Base-by-base conservation (phyloP, 2,888 invertebrate species). In the Balanococcus diminutus region DNA sequence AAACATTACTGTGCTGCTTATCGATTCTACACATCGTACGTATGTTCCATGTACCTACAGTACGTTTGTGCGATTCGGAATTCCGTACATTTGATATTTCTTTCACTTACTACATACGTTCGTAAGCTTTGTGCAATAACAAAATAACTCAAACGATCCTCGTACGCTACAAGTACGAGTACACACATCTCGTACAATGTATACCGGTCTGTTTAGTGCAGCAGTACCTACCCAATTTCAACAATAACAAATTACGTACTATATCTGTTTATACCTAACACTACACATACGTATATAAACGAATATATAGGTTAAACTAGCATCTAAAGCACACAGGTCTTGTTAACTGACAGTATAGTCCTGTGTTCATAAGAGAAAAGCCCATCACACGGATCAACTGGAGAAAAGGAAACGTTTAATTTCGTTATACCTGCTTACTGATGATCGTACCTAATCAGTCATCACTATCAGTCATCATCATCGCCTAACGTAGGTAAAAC, bases 221-320 rank as follows among this genome's bases (percentile, higher is more conserved):
- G 28, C 28, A n/a, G n/a, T n/a, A n/a, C n/a, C n/a, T n/a, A n/a
- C n/a, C n/a, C n/a, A 67, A 67, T 67, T 67, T 67, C 67, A 67
- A 67, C 67, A 67, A 67, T 67, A 67, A 67, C 67, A 67, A 67
- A 67, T 67, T 67, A 67, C 28, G n/a, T n/a, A n/a, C n/a, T 14
- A 36, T 36, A 36, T 36, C 3, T 4, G 36, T 36, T 6, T 36
- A 36, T n/a, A n/a, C n/a, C n/a, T 36, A 36, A 36, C 8, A 36
- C 5, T 36, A 36, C 56, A 22, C 14, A 56, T 56, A 42, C 42
- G 14, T 14, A 56, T 36, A 36, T 36, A 36, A 36, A 46, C 46
- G 16, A 46, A 46, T 46, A 46, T n/a, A n/a, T 67, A 67, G 67
- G 67, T 31, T 61, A 61, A 61, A 61, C 61, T 67, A 67, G 67